Conservation (phyloP, 2,797 vertebrate genomes). For the Ptychadena robeensis region DNA sequence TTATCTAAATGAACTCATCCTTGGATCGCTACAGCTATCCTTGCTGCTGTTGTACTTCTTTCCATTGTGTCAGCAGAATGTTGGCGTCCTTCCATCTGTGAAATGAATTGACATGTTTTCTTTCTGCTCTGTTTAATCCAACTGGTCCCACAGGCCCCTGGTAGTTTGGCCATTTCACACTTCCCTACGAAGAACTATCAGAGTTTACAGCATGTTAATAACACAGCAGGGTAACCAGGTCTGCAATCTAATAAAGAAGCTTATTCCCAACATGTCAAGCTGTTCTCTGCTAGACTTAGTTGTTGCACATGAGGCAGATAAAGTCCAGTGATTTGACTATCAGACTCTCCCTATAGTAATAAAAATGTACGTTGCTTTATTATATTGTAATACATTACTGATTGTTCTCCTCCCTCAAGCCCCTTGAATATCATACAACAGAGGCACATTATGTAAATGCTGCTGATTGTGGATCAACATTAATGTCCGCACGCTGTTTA, state of each 20-base stretch:
- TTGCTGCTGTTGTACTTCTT: neutral
- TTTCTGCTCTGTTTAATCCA: neutral
- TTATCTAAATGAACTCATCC: neutral
- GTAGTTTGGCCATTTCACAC: neutral
- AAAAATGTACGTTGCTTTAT: neutral
- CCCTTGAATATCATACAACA: neutral
- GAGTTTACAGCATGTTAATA: constrained; percentile 29
- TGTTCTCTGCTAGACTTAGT: neutral
- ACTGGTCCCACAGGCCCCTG: neutral
- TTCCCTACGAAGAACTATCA: neutral
- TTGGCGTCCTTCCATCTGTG: constrained; percentile 14
- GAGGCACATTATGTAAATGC: neutral
- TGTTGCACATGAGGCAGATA: neutral
- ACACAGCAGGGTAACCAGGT: neutral
- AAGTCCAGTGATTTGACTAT: neutral
- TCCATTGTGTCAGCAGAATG: constrained; percentile 11
- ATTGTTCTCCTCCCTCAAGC: neutral
- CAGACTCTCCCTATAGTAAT: neutral
- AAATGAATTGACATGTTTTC: constrained; percentile 30
- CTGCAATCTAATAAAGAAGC: neutral
- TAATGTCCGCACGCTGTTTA: neutral
- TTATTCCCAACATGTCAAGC: constrained; percentile 5
- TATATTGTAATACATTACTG: neutral
- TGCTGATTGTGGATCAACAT: neutral
- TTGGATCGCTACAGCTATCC: neutral